Percentiles rank a stretch among this genome's conserved stretches.
These are phyloP conservation scores for Hippocampus zosterae DNA, from an alignment of 2,113 vertebrate genomes.

Conservation along the genomic window DNA sequence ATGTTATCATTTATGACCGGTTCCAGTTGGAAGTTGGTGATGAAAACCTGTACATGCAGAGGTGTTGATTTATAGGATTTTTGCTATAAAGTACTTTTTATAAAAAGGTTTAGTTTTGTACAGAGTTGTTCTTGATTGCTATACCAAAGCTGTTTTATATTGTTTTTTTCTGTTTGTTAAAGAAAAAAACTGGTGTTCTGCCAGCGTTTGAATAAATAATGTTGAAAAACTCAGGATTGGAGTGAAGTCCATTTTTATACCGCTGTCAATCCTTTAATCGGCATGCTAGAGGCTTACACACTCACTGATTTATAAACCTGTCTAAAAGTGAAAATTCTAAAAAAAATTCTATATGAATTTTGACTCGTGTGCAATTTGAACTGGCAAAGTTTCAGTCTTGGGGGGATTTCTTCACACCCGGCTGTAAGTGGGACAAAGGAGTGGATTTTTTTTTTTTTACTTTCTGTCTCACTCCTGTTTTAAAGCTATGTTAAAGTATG, in stretches of 20 bases:
- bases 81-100: constrained; percentile 74
- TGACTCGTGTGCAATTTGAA: constrained; percentile 10
- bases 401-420: constrained; percentile 58
- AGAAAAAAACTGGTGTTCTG: constrained; percentile 44
- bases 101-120: constrained; percentile 85
- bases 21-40: constrained; percentile 80
- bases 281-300: not conserved
- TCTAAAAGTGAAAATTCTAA: not conserved
- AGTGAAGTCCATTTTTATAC: constrained; percentile 25
- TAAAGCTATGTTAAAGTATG: constrained; percentile 68
- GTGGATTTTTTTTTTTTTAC: constrained; percentile 5
- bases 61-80: constrained; percentile 69
- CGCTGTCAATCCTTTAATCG: not conserved
- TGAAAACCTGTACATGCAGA: constrained; percentile 73
- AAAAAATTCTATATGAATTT: not conserved
- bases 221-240: constrained; percentile 39
- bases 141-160: constrained; percentile 88
- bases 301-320: not conserved
- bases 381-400: constrained; percentile 46
- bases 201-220: constrained; percentile 68
- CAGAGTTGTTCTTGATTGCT: constrained; percentile 76
- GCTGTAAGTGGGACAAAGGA: constrained; percentile 44
- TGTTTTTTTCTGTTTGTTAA: constrained; percentile 61
- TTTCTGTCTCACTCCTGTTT: constrained; percentile 73
- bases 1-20: constrained; percentile 63